Conservation (phyloP, 2,888 invertebrate species). For the Drosophila monieri region DNA sequence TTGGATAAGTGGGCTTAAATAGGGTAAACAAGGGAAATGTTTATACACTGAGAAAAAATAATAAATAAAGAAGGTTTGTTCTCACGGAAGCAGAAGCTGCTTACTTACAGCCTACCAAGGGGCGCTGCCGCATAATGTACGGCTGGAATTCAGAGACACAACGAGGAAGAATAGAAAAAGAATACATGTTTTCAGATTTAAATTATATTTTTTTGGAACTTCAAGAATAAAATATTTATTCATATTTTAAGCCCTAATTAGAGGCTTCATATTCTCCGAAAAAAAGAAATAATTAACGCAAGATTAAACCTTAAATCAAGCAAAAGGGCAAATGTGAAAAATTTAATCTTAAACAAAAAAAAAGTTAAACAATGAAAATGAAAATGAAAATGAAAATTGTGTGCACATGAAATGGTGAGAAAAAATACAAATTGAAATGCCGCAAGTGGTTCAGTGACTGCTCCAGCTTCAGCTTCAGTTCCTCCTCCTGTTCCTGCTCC, state of each 20-base stretch:
- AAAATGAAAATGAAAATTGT: slow-evolving; percentile 30
- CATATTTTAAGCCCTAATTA: neutral
- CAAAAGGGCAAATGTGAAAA: slow-evolving; percentile 14
- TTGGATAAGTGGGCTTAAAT: slow-evolving; percentile 44
- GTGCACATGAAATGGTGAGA: slow-evolving; percentile 50
- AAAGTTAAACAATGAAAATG: slow-evolving; percentile 32
- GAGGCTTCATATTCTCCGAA: neutral
- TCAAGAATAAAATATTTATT: no score
- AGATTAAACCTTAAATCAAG: slow-evolving; percentile 26
- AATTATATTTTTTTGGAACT: no score
- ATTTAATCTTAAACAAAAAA: neutral
- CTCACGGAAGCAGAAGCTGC: no score
- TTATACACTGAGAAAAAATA: neutral
- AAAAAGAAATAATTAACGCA: slow-evolving; percentile 28
- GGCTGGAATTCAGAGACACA: no score
- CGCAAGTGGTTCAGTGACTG: neutral
- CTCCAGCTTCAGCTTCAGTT: neutral
- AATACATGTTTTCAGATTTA: no score
- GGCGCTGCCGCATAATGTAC: no score
- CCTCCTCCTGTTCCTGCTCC: neutral
- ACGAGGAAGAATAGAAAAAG: no score
- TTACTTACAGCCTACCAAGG: no score
- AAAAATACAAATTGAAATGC: slow-evolving; percentile 57
- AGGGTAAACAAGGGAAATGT: neutral
- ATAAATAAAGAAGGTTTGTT: no score